phyloP scores from a whole-genome alignment of 2,113 vertebrate genomes.

The Colius striatus region DNA sequence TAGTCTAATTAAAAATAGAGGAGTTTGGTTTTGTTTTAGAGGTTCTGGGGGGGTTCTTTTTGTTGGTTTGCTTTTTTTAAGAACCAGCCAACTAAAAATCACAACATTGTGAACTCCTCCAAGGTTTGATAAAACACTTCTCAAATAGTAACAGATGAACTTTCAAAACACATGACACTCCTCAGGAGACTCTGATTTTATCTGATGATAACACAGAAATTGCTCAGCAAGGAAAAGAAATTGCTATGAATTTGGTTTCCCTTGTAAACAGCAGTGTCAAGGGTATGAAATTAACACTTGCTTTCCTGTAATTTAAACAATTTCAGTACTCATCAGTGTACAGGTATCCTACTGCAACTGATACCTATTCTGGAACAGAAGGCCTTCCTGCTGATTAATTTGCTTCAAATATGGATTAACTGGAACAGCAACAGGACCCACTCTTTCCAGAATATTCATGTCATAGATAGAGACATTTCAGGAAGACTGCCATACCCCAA shows the following conservation, averaged over 20 bases:
- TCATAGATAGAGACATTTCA: background rate
- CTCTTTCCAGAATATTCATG: background rate
- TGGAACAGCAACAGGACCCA: background rate
- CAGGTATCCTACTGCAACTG: background rate
- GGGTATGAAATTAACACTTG: background rate
- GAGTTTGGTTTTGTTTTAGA: background rate
- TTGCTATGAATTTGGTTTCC: background rate
- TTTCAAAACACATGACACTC: background rate
- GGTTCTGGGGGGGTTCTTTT: background rate
- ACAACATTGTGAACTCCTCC: background rate
- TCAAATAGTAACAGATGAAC: conserved; percentile 2
- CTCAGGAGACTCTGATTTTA: conserved; percentile 1
- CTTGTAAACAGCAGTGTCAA: background rate
- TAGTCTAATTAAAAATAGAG: background rate
- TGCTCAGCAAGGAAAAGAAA: background rate
- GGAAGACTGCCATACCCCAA: background rate
- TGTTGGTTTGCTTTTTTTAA: background rate
- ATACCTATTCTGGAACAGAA: background rate
- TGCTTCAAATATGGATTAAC: background rate
- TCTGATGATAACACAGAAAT: background rate
- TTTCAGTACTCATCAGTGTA: background rate
- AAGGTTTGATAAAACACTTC: background rate
- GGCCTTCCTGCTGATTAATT: background rate
- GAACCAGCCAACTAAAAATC: background rate
- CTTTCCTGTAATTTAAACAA: background rate